These are phyloP conservation scores for Artemisiospiza belli DNA, from an alignment of 2,113 vertebrate species.

Conservation along the genomic window DNA sequence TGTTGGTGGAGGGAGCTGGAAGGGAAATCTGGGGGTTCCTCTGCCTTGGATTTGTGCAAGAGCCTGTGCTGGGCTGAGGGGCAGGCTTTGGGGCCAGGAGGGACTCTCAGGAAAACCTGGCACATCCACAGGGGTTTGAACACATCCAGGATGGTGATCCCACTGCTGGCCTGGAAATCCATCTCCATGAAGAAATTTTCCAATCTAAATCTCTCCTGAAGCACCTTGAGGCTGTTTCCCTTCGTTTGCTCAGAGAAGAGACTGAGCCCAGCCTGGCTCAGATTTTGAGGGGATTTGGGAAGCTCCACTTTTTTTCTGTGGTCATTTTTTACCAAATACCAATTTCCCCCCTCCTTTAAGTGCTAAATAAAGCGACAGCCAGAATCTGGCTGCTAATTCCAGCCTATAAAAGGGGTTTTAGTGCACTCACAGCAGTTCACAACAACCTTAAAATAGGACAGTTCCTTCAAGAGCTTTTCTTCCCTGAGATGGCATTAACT, in stretches of 20 bases:
- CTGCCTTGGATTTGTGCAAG: background rate
- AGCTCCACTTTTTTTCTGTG: background rate
- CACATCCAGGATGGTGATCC: background rate
- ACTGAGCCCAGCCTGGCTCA: background rate
- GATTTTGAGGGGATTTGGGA: background rate
- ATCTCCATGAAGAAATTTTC: background rate
- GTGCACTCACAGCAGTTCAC: background rate
- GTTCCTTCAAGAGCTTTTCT: slow-evolving; percentile 1
- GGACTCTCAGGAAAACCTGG: background rate
- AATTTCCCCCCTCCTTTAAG: rapidly evolving
- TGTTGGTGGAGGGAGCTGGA: background rate
- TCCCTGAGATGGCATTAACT: slow-evolving; percentile 9
- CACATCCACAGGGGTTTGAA: background rate
- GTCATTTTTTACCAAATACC: background rate
- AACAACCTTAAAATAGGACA: slow-evolving; percentile 35
- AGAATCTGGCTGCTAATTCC: background rate
- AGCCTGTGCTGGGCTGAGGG: background rate
- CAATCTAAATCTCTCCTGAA: background rate
- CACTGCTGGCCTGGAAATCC: background rate
- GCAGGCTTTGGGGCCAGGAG: too few relatives aligned
- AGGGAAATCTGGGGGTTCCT: background rate
- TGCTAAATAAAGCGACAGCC: background rate
- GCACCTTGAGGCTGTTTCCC: background rate
- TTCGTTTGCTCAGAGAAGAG: background rate
- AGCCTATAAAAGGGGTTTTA: background rate